Evolutionary conservation across 1,140 invertebrate species (phyloP).

Genomic region (fruit fly (Drosophila melanogaster)): DNA sequence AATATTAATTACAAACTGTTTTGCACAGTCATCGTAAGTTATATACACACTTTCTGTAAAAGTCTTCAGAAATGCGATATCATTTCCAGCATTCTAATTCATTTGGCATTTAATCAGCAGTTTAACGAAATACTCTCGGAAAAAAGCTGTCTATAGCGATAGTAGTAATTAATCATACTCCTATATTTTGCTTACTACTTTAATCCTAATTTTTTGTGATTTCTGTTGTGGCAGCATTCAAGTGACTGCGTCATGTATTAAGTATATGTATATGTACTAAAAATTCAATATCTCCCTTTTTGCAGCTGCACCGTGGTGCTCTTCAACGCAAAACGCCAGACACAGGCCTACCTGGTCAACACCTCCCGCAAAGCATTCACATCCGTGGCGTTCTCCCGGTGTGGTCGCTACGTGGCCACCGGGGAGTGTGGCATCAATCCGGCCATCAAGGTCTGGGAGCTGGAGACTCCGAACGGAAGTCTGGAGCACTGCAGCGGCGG

Average conservation of each 20-base stretch:
- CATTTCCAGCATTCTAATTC: not conserved
- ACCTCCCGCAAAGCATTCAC: constrained; percentile 95
- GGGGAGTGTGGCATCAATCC: constrained; percentile 87
- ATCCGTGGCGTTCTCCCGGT: constrained; percentile 91
- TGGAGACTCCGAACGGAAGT: constrained; percentile 78
- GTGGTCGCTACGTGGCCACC: constrained; percentile 90
- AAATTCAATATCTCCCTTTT: not conserved
- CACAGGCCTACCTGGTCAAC: constrained; percentile 95
- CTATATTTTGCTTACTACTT: not conserved
- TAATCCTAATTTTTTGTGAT: not conserved
- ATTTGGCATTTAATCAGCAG: constrained; percentile 8
- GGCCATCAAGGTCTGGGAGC: constrained; percentile 84
- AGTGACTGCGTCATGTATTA: no score
- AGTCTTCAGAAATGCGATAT: not conserved
- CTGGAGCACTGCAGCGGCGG: constrained; percentile 88
- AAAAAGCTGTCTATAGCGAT: not conserved
- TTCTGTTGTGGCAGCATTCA: not conserved
- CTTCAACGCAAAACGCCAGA: constrained; percentile 94
- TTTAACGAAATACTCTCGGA: constrained; percentile 4
- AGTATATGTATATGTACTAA: not conserved
- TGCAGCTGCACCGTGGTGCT: constrained; percentile 96
- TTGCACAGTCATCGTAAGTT: not conserved
- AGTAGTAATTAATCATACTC: not conserved
- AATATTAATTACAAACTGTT: not conserved
- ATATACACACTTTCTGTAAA: not conserved